Conservation (phyloP, 2,797 vertebrate species). For the Chrysocyon brachyurus region DNA sequence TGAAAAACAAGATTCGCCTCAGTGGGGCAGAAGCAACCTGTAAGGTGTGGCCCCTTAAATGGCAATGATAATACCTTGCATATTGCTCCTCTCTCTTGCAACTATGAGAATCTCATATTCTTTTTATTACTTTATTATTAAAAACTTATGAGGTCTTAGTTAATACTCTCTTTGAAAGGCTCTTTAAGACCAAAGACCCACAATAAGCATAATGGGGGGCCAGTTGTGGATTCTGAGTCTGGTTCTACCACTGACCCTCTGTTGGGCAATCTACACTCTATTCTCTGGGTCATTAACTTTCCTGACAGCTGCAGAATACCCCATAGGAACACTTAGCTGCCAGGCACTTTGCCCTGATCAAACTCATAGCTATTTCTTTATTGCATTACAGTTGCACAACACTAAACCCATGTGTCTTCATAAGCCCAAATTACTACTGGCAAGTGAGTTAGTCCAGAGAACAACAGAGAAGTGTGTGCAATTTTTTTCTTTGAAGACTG, state of each 20-base stretch:
- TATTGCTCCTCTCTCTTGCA: neutral
- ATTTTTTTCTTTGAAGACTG: neutral
- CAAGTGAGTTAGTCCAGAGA: neutral
- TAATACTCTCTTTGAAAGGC: neutral
- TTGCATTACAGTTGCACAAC: neutral
- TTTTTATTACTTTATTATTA: constrained; percentile 27
- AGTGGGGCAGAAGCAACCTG: neutral
- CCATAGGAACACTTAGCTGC: neutral
- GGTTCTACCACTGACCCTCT: neutral
- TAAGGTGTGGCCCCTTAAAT: neutral
- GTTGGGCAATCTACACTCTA: neutral
- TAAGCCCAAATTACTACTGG: neutral
- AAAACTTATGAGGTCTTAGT: neutral
- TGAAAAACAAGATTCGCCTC: neutral
- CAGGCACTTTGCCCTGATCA: neutral
- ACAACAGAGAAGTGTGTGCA: neutral
- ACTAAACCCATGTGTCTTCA: neutral
- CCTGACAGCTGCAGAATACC: neutral
- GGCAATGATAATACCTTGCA: neutral
- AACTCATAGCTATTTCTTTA: neutral
- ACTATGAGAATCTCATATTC: neutral
- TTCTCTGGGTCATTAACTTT: constrained; percentile 37
- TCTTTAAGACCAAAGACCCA: neutral
- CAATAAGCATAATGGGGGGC: neutral
- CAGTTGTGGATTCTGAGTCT: neutral